Evolutionary conservation across 2,113 vertebrate genomes (phyloP).

Genomic region (Charadrius vociferus): DNA sequence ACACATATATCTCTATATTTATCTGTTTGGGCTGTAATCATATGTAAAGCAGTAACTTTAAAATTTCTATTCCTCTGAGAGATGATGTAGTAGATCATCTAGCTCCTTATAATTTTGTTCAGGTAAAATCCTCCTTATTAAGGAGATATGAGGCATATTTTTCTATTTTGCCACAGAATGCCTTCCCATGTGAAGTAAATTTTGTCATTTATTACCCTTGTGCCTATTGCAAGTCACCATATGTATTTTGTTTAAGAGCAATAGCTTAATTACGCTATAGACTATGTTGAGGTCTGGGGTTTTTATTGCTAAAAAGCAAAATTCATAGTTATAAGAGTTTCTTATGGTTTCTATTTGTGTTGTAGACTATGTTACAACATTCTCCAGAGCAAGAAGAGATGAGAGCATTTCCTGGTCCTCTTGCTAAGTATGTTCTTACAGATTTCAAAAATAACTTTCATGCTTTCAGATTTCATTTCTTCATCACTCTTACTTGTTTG

Average conservation of each 20-base stretch:
- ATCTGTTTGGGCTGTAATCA: neutral
- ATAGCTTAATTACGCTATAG: neutral
- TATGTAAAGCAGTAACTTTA: neutral
- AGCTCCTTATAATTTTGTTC: neutral
- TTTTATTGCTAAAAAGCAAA: neutral
- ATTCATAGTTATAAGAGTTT: neutral
- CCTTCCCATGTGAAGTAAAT: neutral
- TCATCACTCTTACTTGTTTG: neutral
- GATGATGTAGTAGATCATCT: neutral
- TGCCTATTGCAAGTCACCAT: neutral
- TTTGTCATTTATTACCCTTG: neutral
- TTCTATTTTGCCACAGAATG: neutral
- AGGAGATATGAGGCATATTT: neutral
- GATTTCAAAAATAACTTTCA: neutral
- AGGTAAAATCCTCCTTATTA: neutral
- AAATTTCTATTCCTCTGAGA: neutral
- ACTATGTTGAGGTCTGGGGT: neutral
- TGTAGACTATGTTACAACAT: constrained; percentile 88
- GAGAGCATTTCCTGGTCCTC: constrained; percentile 90
- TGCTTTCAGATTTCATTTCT: neutral
- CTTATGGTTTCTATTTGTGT: neutral
- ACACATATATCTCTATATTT: accelerated
- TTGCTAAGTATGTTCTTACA: constrained; percentile 84
- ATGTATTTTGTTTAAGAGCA: neutral
- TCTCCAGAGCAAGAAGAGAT: constrained; percentile 88